Percentiles rank a stretch among this genome's conserved stretches.
Conservation (phyloP, 1,140 invertebrate species). For the Diuraphis noxia region DNA sequence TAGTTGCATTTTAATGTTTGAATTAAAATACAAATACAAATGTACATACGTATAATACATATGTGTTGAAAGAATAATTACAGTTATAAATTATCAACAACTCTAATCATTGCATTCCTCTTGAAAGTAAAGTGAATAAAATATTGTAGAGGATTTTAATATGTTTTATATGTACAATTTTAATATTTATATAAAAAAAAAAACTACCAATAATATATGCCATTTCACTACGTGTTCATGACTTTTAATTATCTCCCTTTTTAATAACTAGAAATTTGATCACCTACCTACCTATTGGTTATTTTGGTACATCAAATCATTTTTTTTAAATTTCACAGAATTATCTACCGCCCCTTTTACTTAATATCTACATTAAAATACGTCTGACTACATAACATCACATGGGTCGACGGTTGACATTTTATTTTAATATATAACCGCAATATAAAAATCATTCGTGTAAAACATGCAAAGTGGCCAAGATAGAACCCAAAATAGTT, state of each 20-base stretch:
- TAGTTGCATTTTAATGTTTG: neutral
- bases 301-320: neutral
- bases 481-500: conserved; percentile 4
- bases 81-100: neutral
- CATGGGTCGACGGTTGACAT: neutral
- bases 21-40: too few species aligned
- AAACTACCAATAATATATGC: neutral
- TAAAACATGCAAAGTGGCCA: conserved; percentile 13
- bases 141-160: neutral
- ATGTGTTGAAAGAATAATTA: neutral
- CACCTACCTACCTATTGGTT: neutral
- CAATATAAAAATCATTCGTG: neutral
- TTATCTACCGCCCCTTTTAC: neutral
- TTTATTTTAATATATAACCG: conserved; percentile 11
- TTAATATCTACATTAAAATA: neutral
- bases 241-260: neutral
- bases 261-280: conserved; percentile 10
- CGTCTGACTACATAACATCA: neutral
- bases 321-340: neutral
- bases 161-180: neutral
- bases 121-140: neutral
- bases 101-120: neutral
- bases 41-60: too few species aligned
- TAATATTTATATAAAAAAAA: neutral
- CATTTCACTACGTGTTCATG: neutral